Conservation (phyloP, 2,113 vertebrate species). For the Tichodroma muraria region DNA sequence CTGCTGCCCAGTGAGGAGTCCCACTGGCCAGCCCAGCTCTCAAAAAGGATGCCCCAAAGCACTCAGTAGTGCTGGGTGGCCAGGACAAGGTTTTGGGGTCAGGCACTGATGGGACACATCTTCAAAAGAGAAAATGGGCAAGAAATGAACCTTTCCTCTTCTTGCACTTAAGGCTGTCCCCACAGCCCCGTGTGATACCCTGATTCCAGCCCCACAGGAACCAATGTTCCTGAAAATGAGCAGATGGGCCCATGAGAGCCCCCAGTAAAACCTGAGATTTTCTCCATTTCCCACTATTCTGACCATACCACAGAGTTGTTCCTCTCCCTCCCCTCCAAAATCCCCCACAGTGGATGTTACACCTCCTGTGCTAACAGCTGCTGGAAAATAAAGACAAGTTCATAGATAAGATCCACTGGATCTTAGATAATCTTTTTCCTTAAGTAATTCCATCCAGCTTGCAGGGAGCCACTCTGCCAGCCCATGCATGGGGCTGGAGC, state of each 20-base stretch:
- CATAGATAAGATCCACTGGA: neutral
- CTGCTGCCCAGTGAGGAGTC: neutral
- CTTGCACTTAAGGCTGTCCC: neutral
- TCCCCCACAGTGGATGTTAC: accelerated
- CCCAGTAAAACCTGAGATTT: neutral
- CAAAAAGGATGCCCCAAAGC: neutral
- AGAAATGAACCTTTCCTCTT: neutral
- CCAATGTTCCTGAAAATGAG: neutral
- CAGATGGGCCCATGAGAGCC: neutral
- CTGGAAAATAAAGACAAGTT: neutral
- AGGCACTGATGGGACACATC: neutral
- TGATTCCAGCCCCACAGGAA: neutral
- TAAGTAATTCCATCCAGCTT: neutral
- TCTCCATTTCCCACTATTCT: neutral
- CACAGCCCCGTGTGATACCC: neutral
- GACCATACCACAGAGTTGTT: neutral
- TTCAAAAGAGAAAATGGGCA: neutral
- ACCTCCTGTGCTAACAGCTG: neutral
- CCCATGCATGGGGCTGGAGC: accelerated
- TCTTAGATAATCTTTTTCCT: neutral
- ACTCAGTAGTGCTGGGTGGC: neutral
- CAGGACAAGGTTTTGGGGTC: neutral
- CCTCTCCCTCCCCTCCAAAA: neutral
- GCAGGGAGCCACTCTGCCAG: neutral
- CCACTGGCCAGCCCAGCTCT: neutral